A percentile compares a stretch with the other conserved stretches of the same genome.
Evolutionary conservation across 2,113 vertebrate species (phyloP).

Genomic region (Cyprinodon variegatus): DNA sequence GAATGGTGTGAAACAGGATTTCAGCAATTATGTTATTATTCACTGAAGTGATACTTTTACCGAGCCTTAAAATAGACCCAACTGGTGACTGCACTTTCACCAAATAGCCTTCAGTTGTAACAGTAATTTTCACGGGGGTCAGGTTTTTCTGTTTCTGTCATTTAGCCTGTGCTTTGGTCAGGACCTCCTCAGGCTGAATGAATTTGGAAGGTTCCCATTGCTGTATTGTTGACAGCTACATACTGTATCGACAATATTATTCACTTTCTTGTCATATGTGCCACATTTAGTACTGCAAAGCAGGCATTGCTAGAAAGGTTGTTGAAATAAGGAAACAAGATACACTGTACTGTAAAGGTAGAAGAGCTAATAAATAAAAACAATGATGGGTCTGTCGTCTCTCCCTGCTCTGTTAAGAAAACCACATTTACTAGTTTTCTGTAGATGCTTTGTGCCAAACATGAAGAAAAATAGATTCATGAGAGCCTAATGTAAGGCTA

Average conservation of each 20-base stretch:
- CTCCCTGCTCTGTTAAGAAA: too few relatives aligned
- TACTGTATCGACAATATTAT: conserved; percentile 3
- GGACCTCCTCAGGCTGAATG: conserved; percentile 17
- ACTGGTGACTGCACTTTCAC: conserved; percentile 18
- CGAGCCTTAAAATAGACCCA: conserved; percentile 27
- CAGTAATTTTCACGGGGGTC: conserved; percentile 33
- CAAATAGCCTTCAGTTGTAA: conserved; percentile 42
- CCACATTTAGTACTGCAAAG: neutral
- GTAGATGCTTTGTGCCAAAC: too few relatives aligned
- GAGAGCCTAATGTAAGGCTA: too few relatives aligned
- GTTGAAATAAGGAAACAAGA: neutral
- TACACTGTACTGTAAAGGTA: neutral
- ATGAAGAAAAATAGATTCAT: too few relatives aligned
- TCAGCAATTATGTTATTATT: conserved; percentile 53
- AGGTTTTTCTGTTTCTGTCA: conserved; percentile 32
- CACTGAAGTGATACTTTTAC: conserved; percentile 42
- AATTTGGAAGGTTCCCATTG: conserved; percentile 2
- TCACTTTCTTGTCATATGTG: conserved; percentile 2
- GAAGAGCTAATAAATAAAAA: neutral
- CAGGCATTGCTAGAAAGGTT: neutral
- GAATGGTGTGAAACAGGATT: conserved; percentile 43
- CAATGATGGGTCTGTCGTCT: too few relatives aligned
- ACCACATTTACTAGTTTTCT: too few relatives aligned
- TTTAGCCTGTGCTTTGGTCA: conserved; percentile 21
- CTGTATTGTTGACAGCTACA: conserved; percentile 3